Evolutionary conservation across 2,888 invertebrate genomes (phyloP).

Genomic region (Sycophila texana): DNA sequence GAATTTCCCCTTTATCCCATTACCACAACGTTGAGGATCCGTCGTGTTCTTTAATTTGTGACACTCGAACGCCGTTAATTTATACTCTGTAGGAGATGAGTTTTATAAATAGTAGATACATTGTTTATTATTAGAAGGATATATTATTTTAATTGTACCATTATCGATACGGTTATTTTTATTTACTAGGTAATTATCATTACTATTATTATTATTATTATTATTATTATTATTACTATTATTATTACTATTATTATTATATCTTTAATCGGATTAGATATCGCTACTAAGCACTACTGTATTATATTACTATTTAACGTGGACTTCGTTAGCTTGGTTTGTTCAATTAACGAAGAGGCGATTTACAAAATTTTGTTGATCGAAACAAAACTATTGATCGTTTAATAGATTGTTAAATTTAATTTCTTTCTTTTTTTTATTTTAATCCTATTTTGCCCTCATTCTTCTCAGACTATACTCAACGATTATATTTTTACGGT

Average conservation of each 20-base stretch:
- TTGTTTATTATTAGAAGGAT: constrained; percentile 52
- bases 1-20: constrained; percentile 33
- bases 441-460: constrained; percentile 44
- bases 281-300: constrained; percentile 61
- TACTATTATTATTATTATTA: constrained; percentile 41
- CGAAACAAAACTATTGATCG: constrained; percentile 65
- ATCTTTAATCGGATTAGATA: constrained; percentile 57
- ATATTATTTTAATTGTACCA: constrained; percentile 49
- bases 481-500: constrained; percentile 10
- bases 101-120: constrained; percentile 63
- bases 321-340: constrained; percentile 66
- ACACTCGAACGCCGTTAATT: constrained; percentile 47
- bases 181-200: constrained; percentile 48
- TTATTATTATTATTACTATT: no score
- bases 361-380: constrained; percentile 62
- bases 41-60: constrained; percentile 24
- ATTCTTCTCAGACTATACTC: not conserved
- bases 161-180: constrained; percentile 42
- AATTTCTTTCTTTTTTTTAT: constrained; percentile 49
- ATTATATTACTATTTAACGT: constrained; percentile 64
- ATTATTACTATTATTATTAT: constrained; percentile 55
- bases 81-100: constrained; percentile 59
- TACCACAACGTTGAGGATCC: constrained; percentile 35
- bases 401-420: constrained; percentile 62
- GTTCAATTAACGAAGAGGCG: constrained; percentile 63